Evolutionary conservation across 2,888 invertebrate species (phyloP), one percentile per base, ranked within the genome.

Genomic region (Zele albiditarsus): DNA sequence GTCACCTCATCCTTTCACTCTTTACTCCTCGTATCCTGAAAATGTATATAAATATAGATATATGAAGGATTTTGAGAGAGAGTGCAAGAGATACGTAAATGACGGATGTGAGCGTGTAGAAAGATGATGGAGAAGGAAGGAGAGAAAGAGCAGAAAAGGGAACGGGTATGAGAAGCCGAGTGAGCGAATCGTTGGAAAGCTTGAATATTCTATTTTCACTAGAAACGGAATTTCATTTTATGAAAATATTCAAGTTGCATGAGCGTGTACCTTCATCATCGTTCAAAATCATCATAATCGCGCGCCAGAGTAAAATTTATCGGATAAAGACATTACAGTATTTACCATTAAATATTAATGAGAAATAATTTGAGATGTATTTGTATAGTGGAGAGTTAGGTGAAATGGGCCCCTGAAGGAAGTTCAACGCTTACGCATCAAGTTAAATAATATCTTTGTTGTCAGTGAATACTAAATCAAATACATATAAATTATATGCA

Each of bases 131-230:
- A 46, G n/a, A n/a, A 20, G n/a, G 20, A 20, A 2, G 8, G 53
- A 20, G 20, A 53, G 53, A 38, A 38, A 8, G 27, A 28, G 46
- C 25, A 31, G n/a, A 27, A n/a, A n/a, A 46, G 42, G 25, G 0
- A 25, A 67, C 23, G 42, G 16, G 25, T 23, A 14, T 66, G 16
- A 66, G 42, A 20, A 25, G 66, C 28, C 12, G 46, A 25, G 46
- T 27, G 20, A 53, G 53, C 20, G 20, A 53, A 53, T 16, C 67
- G 27, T 27, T 49, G 27, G 20, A 57, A 58, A 31, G 33, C 57
- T 69, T 69, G 69, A 69, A 69, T 69, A 69, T 69, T 69, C 31
- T 69, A 69, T 49, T 57, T 31, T 38, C 62, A 53, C 58, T 20
- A 69, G 49, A 69, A 69, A 33, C 31, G 69, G 16, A 53, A 53